A percentile compares a stretch with the other conserved stretches of the same genome.
phyloP scores from a whole-genome alignment of 2,888 invertebrate genomes.

The Ypsolopha sequella region DNA sequence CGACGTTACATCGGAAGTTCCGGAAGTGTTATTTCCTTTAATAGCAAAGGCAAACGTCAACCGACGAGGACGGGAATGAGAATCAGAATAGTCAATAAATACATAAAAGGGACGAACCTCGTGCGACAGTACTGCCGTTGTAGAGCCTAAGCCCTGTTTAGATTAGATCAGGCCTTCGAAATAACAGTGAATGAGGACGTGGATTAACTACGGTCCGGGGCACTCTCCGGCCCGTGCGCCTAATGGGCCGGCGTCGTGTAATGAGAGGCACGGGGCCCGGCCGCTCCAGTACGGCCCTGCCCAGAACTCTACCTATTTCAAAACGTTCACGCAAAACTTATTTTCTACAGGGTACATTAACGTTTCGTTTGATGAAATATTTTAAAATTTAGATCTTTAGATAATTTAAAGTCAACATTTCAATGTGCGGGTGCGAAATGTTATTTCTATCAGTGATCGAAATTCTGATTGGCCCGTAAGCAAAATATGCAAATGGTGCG shows the following conservation, averaged over 20 bases:
- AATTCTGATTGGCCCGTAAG: conserved; percentile 2
- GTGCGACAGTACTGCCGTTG: conserved; percentile 65
- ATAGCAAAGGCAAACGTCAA: conserved; percentile 54
- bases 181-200: conserved; percentile 71
- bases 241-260: conserved; percentile 66
- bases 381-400: neutral
- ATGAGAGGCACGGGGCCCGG: conserved; percentile 54
- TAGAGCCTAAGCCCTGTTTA: conserved; percentile 69
- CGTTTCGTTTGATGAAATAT: neutral
- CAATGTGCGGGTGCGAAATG: neutral
- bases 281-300: conserved; percentile 23
- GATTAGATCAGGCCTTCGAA: conserved; percentile 71
- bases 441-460: neutral
- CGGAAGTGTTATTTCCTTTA: conserved; percentile 59
- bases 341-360: conserved; percentile 12
- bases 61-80: conserved; percentile 36
- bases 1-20: conserved; percentile 50
- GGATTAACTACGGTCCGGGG: conserved; percentile 70
- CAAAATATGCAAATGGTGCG: conserved; percentile 17
- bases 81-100: conserved; percentile 51
- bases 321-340: conserved; percentile 28
- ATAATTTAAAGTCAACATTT: neutral
- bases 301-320: conserved; percentile 26
- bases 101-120: conserved; percentile 64
- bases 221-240: conserved; percentile 62